Conservation (phyloP, 2,888 invertebrate species). For the Lottia scabra region DNA sequence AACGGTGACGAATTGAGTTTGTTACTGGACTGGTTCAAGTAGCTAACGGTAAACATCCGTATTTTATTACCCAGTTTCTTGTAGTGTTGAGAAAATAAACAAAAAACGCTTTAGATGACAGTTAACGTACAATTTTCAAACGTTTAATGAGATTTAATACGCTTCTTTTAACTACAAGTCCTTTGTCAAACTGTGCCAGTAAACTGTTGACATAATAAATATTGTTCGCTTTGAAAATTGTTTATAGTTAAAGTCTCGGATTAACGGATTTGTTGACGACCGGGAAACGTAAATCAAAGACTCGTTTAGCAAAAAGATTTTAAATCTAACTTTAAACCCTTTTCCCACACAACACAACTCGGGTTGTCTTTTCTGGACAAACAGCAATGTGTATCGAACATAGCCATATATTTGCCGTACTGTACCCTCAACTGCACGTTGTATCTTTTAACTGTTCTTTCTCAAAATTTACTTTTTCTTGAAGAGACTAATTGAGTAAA, state of each 20-base stretch:
- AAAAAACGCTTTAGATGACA: background rate
- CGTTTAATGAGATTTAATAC: background rate
- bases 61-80: background rate
- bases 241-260: background rate
- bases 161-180: background rate
- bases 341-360: background rate
- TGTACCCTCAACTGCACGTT: background rate
- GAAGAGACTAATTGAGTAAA: background rate
- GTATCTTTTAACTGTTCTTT: background rate
- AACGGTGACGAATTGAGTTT: too few species aligned
- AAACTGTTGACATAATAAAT: background rate
- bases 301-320: background rate
- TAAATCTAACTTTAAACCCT: constrained; percentile 2
- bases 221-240: background rate
- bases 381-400: background rate
- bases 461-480: background rate
- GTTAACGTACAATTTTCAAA: too few species aligned
- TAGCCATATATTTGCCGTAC: background rate
- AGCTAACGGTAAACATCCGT: background rate
- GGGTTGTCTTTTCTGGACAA: background rate
- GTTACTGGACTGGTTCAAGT: too few species aligned
- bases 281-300: background rate
- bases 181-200: background rate
- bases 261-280: background rate
- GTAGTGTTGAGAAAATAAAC: background rate